phyloP scores from a whole-genome alignment of 2,113 vertebrate genomes.

The Psilopogon haemacephalus region DNA sequence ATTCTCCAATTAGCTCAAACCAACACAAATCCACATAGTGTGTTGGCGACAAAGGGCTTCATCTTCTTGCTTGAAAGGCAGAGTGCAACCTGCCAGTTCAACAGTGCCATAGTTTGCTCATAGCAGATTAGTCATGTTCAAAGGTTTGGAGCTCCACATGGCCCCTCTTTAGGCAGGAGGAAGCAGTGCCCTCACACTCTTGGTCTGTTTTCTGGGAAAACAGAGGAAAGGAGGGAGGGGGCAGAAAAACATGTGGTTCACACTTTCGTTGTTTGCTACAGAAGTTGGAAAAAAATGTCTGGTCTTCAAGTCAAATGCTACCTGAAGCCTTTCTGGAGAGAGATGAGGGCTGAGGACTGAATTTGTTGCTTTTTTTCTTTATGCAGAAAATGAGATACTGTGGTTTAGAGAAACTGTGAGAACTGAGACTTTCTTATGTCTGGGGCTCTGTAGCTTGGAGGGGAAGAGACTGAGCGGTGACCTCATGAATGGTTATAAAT shows the following conservation, averaged over 20 bases:
- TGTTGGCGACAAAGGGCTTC: fast-evolving
- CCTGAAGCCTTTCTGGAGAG: background rate
- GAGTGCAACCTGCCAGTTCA: background rate
- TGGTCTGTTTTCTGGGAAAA: fast-evolving
- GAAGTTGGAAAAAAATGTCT: background rate
- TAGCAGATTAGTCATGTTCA: background rate
- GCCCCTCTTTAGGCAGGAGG: background rate
- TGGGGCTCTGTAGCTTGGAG: too few relatives aligned
- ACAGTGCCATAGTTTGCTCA: background rate
- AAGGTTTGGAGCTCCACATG: fast-evolving
- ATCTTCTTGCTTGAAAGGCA: background rate
- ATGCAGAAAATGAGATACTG: background rate
- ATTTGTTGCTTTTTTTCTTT: background rate
- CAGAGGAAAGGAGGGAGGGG: background rate
- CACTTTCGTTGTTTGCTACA: background rate
- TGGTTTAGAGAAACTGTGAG: background rate
- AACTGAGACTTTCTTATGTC: background rate
- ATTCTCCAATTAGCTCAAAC: too few relatives aligned
- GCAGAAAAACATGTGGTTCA: background rate
- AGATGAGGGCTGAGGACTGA: background rate
- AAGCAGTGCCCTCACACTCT: background rate
- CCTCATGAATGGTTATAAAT: too few relatives aligned
- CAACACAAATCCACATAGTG: fast-evolving
- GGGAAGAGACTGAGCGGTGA: too few relatives aligned
- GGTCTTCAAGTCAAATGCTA: background rate